Evolutionary conservation across 2,888 invertebrate species (phyloP), one percentile per base, ranked within the genome.

Genomic region (Seira ritae): DNA sequence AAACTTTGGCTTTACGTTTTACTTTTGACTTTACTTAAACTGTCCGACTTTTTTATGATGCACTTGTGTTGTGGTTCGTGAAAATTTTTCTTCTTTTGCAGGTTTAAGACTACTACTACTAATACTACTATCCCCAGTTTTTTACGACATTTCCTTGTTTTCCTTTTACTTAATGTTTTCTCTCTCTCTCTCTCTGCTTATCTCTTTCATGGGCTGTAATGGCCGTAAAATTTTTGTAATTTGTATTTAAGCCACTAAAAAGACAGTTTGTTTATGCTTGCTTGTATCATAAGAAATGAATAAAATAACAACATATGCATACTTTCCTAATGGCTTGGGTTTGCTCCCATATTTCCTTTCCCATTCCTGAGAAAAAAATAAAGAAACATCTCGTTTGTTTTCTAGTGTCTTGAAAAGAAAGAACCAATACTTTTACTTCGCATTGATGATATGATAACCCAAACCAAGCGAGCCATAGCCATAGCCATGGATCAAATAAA

Each of bases 11-110:
- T 50, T n/a, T 50, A 15, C 12, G 15, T 50, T n/a, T 50, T n/a
- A n/a, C n/a, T n/a, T n/a, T n/a, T n/a, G n/a, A n/a, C 50, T n/a
- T 50, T 62, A 22, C 22, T 4, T 20, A 1, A 42, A 62, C 62
- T 62, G 22, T 62, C 62, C 62, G 20, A 62, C 19, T 62, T 62
- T 62, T 62, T 62, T 62, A 62, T 62, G 62, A n/a, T 20, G 20
- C 62, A 62, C 62, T 62, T 62, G 62, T 31, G 31, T 31, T 31
- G 31, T 8, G 31, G 2, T 31, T 2, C 62, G 62, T 20, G 62
- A 62, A 55, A 55, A 62, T 22, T 62, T 62, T 62, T 20, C 20
- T 20, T 10, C 50, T 50, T n/a, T 50, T 50, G 2, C 6, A 22
- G 19, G 62, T 62, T 62, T 62, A n/a, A n/a, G n/a, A n/a, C n/a